Conservation (phyloP, 2,113 vertebrate species). For the Gallinago paraguaiae region DNA sequence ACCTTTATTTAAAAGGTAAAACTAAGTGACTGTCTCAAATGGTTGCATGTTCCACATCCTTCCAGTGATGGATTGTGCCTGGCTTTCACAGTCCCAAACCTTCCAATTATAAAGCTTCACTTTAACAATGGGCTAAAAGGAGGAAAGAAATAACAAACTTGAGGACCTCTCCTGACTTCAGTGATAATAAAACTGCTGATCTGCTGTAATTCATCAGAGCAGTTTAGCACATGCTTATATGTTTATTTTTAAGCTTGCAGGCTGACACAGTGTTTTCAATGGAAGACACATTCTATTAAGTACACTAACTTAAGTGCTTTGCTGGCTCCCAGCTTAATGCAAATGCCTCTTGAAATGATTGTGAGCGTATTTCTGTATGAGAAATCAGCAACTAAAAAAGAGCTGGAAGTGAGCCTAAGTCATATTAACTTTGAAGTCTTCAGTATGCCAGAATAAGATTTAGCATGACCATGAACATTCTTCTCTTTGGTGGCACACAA, state of each 20-base stretch:
- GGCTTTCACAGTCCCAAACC: background rate
- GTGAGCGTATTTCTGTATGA: background rate
- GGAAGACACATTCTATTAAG: slow-evolving; percentile 11
- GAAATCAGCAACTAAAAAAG: background rate
- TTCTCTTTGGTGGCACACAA: background rate
- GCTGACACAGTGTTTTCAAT: background rate
- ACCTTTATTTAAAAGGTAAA: background rate
- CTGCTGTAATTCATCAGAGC: background rate
- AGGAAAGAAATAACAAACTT: background rate
- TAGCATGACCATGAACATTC: background rate
- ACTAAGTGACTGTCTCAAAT: background rate
- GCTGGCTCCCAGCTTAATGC: slow-evolving; percentile 21
- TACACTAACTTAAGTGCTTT: slow-evolving; percentile 23
- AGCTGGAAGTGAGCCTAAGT: background rate
- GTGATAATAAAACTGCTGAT: background rate
- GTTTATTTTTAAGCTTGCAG: background rate
- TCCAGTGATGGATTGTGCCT: background rate
- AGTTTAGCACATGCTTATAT: background rate
- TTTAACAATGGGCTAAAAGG: background rate
- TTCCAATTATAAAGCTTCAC: background rate
- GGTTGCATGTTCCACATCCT: background rate
- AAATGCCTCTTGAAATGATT: slow-evolving; percentile 11
- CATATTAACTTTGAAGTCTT: background rate
- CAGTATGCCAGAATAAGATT: background rate
- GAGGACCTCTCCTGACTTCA: background rate